A percentile compares a stretch with the other conserved stretches of the same genome.
Conservation (phyloP, 1,140 invertebrate species). For the Melanaphis sacchari region DNA sequence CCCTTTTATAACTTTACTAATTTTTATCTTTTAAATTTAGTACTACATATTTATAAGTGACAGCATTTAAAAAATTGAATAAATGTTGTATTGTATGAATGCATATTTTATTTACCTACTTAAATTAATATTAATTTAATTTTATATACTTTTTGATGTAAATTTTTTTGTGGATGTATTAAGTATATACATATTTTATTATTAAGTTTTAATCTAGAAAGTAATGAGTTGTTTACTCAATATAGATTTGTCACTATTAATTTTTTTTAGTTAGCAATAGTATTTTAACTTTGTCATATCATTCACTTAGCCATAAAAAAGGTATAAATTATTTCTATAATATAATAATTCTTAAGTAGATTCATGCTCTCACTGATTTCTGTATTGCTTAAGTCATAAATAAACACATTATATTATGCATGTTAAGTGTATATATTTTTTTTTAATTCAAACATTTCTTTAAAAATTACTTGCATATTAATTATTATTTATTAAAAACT, state of each 20-base stretch:
- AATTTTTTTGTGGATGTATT: background rate
- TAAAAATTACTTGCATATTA: background rate
- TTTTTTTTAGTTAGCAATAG: background rate
- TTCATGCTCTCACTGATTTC: too few species aligned
- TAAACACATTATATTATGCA: too few species aligned
- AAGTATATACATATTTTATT: background rate
- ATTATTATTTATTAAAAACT: background rate
- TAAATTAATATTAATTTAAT: background rate
- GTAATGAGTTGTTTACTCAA: background rate
- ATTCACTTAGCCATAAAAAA: background rate
- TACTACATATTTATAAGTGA: background rate
- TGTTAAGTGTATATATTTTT: too few species aligned
- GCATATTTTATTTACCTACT: background rate
- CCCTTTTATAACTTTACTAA: conserved; percentile 5
- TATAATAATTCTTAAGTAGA: too few species aligned
- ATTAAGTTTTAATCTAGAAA: background rate
- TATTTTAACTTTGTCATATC: background rate
- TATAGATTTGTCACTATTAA: background rate
- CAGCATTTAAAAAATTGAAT: background rate
- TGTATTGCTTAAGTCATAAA: too few species aligned
- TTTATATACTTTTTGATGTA: background rate
- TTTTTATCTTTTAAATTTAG: background rate
- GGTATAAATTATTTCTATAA: too few species aligned
- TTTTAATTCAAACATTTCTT: background rate
- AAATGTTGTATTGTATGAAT: background rate